Evolutionary conservation across 2,888 invertebrate genomes (phyloP), one percentile per base, ranked within the genome.

Genomic region (Hirtodrosophila duncani): DNA sequence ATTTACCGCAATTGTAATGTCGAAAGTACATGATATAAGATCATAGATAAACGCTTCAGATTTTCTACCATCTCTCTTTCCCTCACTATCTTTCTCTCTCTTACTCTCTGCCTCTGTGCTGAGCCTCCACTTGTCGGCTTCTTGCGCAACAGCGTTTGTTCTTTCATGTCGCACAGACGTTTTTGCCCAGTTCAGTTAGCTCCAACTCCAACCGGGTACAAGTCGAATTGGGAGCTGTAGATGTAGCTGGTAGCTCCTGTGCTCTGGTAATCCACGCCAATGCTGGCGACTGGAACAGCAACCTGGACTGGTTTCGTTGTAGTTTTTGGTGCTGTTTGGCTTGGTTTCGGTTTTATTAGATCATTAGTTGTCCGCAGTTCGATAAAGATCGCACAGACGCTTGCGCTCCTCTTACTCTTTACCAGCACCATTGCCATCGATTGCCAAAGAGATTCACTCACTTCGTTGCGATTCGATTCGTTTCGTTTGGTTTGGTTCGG

Each of bases 1-100:
- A 85, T 85, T 84, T 85, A 84, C 84, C 85, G 83, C 85, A 84
- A 86, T 86, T 86, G 86, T 85, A 85, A 85, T 85, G 86, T 86
- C 85, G 84, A 82, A 85, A 83, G 77, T 86, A 86, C 86, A 85
- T 77, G 85, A 84, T 84, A 84, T 82, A 83, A 85, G 86, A 85
- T 86, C 81, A 63, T 51, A 83, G 85, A 85, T 86, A 86, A 85
- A 82, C 71, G 70, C 67, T 80, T 74, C 79, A 68, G 74, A 71
- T 74, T 78, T 71, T 65, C 64, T 57, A 63, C 64, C 80, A 74
- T 74, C 81, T 81, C 45, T 50, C 18, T n/a, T 27, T 24, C 20
- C 24, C 20, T 20, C 24, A 16, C 27, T 5, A n/a, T n/a, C n/a
- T n/a, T n/a, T 8, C 24, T 18, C 20, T 6, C 16, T 11, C 24